Evolutionary conservation across 2,797 vertebrate genomes (phyloP), one percentile per base, ranked within the genome.

Genomic region (Darevskia nairensis): DNA sequence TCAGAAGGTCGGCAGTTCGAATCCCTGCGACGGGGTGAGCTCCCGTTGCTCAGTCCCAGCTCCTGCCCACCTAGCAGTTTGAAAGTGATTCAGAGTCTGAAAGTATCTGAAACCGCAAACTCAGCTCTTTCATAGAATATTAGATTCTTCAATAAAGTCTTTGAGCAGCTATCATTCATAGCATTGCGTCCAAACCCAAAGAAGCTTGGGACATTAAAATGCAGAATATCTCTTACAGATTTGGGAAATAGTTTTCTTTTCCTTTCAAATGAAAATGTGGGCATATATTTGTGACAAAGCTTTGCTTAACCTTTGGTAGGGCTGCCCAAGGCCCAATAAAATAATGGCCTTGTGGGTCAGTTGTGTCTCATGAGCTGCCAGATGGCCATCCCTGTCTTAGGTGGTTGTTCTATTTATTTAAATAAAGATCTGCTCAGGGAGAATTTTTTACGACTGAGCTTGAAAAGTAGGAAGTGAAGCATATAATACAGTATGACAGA

Each of bases 401-500:
- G 44, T 50, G 44, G 50, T 13, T 25, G 2, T 72, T 72, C 68
- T 35, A 3, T 72, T 84, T 55, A 72, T 84, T 32, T 3, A 46
- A 68, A n/a, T 25, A 46, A 78, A 50, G 39, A 86, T 86, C 39
- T 78, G 59, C 41, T 25, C 61, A 35, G 61, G 61, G 29, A 50
- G 21, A 86, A 46, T 35, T 11, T 68, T 78, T 50, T 50, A 64
- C 81, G 78, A 81, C 78, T 64, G 84, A 61, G 35, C 50, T 80
- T 81, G 78, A 72, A 81, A 35, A 74, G 35, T 17, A 74, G 78
- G 66, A 72, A 55, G 15, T 41, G 77, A 55, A 80, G 77, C 77
- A 35, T 79, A 71, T 71, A 86, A 86, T 41, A 55, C 11, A 71
- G n/a, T 50, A 55, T 71, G 85, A 80, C 85, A 86, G 46, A 55